Conservation (phyloP, 2,113 vertebrate species). For the Progne subis region DNA sequence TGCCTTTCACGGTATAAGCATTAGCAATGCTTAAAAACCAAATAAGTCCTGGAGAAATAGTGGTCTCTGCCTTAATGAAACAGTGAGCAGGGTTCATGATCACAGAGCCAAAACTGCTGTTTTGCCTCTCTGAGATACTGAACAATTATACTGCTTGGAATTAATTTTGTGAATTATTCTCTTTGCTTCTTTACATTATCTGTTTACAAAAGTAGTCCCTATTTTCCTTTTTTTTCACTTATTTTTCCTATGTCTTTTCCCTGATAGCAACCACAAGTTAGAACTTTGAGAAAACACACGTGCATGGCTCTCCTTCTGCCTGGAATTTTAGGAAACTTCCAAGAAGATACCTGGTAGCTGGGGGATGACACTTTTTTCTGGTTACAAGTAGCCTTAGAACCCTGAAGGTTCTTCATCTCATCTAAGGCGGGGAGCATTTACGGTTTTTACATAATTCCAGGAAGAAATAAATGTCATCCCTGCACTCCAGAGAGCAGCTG, state of each 20-base stretch:
- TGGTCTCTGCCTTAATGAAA: background rate
- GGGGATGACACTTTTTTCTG: background rate
- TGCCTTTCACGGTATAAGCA: background rate
- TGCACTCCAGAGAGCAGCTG: background rate
- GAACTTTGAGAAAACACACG: rapidly evolving
- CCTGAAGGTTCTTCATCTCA: background rate
- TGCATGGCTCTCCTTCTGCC: background rate
- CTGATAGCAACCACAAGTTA: background rate
- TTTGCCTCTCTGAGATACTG: background rate
- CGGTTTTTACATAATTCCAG: background rate
- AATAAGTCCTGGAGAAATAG: background rate
- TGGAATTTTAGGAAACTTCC: background rate
- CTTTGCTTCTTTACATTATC: background rate
- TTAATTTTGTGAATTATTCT: background rate
- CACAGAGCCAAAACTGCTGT: background rate
- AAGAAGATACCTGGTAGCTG: background rate
- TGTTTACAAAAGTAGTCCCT: background rate
- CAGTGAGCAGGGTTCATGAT: background rate
- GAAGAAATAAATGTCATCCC: background rate
- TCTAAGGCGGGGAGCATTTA: background rate
- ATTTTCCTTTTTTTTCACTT: background rate
- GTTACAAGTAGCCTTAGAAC: background rate
- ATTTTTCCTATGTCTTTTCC: background rate
- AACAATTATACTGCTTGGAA: background rate
- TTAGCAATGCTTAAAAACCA: background rate